Evolutionary conservation across 2,797 vertebrate species (phyloP).

Genomic region (Fringilla coelebs): DNA sequence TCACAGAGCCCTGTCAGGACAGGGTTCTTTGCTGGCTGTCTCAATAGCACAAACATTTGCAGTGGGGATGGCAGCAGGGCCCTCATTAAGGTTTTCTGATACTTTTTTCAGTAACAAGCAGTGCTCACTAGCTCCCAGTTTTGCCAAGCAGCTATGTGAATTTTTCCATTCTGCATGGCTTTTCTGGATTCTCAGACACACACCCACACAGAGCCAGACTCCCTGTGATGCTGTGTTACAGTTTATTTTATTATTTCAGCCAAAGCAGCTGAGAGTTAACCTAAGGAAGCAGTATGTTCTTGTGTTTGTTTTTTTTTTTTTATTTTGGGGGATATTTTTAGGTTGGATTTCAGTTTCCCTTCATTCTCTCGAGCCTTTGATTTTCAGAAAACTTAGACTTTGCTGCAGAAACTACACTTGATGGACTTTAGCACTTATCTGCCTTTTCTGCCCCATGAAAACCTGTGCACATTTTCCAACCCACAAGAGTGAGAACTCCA

Average conservation of each 20-base stretch:
- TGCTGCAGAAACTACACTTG: not conserved
- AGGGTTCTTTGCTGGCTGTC: not conserved
- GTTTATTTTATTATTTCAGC: not conserved
- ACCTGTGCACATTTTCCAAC: not conserved
- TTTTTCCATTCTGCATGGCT: not conserved
- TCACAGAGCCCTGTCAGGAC: not conserved
- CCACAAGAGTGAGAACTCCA: not conserved
- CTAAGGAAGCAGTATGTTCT: not conserved
- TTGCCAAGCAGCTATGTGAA: not conserved
- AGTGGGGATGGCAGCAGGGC: not conserved
- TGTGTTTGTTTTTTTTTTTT: not conserved
- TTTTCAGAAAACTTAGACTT: not conserved
- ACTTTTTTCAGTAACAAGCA: not conserved
- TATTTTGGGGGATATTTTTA: not conserved
- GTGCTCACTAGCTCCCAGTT: not conserved
- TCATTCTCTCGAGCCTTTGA: not conserved
- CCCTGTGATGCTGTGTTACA: not conserved
- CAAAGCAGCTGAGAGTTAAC: not conserved
- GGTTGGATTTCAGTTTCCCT: not conserved
- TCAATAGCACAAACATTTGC: accelerated
- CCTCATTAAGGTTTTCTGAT: not conserved
- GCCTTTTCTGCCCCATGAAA: not conserved
- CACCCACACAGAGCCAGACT: not conserved
- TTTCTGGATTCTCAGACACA: not conserved
- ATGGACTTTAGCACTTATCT: not conserved